These are phyloP conservation scores for Oriolus oriolus DNA, from an alignment of 2,113 vertebrate species.

Conservation along the genomic window DNA sequence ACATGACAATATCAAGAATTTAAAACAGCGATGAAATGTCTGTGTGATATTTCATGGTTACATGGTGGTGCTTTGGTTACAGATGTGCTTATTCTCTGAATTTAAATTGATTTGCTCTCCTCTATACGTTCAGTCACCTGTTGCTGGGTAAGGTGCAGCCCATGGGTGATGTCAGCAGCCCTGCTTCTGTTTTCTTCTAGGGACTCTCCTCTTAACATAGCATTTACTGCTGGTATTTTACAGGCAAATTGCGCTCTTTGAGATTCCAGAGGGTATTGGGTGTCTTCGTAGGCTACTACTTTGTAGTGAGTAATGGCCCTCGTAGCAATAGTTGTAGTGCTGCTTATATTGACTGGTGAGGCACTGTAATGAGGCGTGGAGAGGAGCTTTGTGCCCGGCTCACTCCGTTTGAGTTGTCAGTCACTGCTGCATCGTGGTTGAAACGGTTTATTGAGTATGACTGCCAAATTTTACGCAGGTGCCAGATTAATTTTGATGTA, in stretches of 20 bases:
- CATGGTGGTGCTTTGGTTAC: background rate
- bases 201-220: background rate
- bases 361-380: slow-evolving; percentile 30
- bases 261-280: background rate
- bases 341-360: background rate
- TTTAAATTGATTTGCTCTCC: background rate
- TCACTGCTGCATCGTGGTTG: slow-evolving; percentile 32
- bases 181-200: background rate
- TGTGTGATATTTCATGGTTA: background rate
- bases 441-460: slow-evolving; percentile 62
- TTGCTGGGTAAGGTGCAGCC: background rate
- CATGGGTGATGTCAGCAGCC: background rate
- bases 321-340: background rate
- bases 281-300: background rate
- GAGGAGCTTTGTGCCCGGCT: slow-evolving; percentile 36
- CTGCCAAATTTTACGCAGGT: slow-evolving; percentile 67
- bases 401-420: slow-evolving; percentile 31
- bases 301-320: background rate
- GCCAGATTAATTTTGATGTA: slow-evolving; percentile 68
- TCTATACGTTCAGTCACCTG: accelerated
- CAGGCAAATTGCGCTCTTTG: background rate
- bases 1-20: background rate
- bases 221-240: background rate
- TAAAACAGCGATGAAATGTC: background rate
- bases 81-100: background rate